These are phyloP conservation scores for Troides oblongomaculatus DNA, from an alignment of 2,888 invertebrate species.

Conservation along the genomic window DNA sequence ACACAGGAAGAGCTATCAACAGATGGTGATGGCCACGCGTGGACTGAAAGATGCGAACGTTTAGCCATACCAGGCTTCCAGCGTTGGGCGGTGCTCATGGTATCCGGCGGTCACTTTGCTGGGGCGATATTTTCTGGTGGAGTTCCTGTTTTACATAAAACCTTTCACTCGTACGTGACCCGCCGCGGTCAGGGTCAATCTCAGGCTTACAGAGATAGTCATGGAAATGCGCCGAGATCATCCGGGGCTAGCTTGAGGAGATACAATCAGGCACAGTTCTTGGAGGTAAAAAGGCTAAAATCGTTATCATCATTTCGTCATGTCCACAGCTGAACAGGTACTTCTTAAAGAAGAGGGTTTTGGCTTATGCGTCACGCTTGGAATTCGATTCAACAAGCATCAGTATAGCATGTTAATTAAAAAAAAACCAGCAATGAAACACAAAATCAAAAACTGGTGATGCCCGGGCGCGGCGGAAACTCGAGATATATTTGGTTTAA, in stretches of 20 bases:
- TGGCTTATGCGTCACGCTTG: too few species aligned
- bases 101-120: constrained; percentile 86
- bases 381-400: too few species aligned
- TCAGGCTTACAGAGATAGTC: constrained; percentile 83
- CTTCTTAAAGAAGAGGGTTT: too few species aligned
- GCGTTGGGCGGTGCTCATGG: constrained; percentile 88
- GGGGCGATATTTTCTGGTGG: constrained; percentile 67
- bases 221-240: constrained; percentile 84
- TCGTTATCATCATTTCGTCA: too few species aligned
- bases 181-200: constrained; percentile 90
- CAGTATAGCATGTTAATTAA: too few species aligned
- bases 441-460: too few species aligned
- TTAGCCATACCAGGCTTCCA: constrained; percentile 65
- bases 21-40: constrained; percentile 66
- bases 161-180: constrained; percentile 91
- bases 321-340: too few species aligned
- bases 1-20: constrained; percentile 72
- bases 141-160: constrained; percentile 84
- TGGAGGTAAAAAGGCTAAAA: constrained; percentile 74
- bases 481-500: too few species aligned
- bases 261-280: constrained; percentile 88
- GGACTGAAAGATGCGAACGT: constrained; percentile 61
- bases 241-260: constrained; percentile 90
- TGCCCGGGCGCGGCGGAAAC: too few species aligned
- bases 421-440: too few species aligned